These are phyloP conservation scores for Climacteris rufus DNA, from an alignment of 2,113 vertebrate species.

Conservation along the genomic window DNA sequence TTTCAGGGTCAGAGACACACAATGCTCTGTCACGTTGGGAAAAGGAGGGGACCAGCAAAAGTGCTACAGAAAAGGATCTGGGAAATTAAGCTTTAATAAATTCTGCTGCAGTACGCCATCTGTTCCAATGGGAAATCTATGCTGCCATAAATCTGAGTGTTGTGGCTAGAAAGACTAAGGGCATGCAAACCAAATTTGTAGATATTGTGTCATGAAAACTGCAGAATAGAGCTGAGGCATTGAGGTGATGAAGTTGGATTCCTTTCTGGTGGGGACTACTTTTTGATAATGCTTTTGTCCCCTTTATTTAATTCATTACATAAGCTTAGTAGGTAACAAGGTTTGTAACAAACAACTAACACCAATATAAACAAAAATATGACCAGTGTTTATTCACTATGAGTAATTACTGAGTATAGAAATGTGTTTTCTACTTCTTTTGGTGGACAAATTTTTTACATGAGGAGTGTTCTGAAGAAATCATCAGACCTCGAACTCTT, in stretches of 20 bases:
- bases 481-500: neutral
- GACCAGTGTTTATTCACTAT: neutral
- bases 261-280: neutral
- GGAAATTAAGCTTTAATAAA: constrained; percentile 6
- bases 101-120: constrained; percentile 22
- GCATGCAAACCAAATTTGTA: neutral
- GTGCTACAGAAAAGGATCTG: neutral
- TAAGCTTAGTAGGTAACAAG: neutral
- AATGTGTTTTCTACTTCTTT: neutral
- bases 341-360: neutral
- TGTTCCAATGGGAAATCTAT: constrained; percentile 16
- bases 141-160: constrained; percentile 2
- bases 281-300: neutral
- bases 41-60: neutral
- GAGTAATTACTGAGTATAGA: neutral
- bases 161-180: constrained; percentile 20
- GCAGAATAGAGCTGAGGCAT: neutral
- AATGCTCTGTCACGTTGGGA: neutral
- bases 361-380: neutral
- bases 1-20: neutral
- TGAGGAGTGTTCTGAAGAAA: neutral
- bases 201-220: neutral
- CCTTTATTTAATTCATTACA: neutral
- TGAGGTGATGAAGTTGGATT: neutral
- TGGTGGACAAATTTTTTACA: neutral